Percentiles rank a stretch among this genome's conserved stretches.
These are phyloP conservation scores for Hydractinia echinata DNA, from an alignment of 30 jellyfish, hydroid and myxozoan species.

Conservation along the genomic window DNA sequence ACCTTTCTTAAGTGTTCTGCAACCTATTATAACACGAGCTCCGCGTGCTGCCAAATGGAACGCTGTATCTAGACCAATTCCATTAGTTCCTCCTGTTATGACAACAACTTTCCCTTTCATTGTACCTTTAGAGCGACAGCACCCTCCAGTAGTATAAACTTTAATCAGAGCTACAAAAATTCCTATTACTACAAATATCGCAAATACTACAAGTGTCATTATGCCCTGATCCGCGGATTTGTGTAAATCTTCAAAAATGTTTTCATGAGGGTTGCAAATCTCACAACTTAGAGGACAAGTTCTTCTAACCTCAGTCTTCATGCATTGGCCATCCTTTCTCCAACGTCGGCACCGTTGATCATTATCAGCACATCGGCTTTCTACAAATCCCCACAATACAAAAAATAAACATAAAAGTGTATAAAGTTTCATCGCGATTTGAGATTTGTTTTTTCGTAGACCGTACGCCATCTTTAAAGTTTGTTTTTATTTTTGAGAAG, in stretches of 20 bases:
- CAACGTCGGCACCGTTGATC: slow-evolving; percentile 33
- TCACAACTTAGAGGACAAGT: slow-evolving; percentile 19
- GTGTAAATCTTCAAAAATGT: not conserved
- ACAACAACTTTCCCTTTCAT: slow-evolving; percentile 40
- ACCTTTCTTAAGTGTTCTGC: slow-evolving; percentile 32
- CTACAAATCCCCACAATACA: not conserved
- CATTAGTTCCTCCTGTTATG: slow-evolving; percentile 39
- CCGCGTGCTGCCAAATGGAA: slow-evolving; percentile 32
- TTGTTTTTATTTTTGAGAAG: no score
- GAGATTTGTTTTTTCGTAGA: no score
- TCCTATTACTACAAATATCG: slow-evolving; percentile 4
- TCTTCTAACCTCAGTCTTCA: not conserved
- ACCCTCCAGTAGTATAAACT: slow-evolving; percentile 17
- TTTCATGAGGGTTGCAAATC: slow-evolving; percentile 3
- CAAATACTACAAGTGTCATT: not conserved
- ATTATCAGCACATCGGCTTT: slow-evolving; percentile 15
- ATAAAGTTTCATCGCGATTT: no score
- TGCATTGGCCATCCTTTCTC: slow-evolving; percentile 22
- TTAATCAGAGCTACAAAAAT: slow-evolving; percentile 9
- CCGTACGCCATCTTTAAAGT: no score
- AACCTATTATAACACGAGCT: slow-evolving; percentile 28
- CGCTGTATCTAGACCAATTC: slow-evolving; percentile 40
- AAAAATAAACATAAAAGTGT: no score
- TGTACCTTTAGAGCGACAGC: slow-evolving; percentile 28
- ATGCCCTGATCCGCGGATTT: not conserved